Percentiles rank a stretch among this genome's conserved stretches.
phyloP scores from a whole-genome alignment of 2,797 vertebrate genomes.

The Mareca penelope region DNA sequence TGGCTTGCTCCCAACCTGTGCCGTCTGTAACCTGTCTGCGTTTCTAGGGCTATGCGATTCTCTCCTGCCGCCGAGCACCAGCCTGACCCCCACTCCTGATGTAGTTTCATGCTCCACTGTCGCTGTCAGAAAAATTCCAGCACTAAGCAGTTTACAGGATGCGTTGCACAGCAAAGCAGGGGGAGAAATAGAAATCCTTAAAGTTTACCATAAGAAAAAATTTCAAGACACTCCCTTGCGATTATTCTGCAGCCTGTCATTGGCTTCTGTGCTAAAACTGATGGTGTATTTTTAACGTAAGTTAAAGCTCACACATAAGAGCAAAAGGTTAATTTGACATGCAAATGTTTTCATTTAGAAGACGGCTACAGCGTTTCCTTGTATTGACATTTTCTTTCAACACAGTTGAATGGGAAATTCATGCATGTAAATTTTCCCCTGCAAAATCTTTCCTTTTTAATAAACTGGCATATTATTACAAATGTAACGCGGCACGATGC shows the following conservation, averaged over 20 bases:
- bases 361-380: not conserved
- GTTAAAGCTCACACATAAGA: not conserved
- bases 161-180: not conserved
- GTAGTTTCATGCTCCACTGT: not conserved
- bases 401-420: not conserved
- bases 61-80: not conserved
- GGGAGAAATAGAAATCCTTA: not conserved
- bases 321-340: not conserved
- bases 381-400: not conserved
- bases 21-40: not conserved
- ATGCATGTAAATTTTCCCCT: not conserved
- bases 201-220: not conserved
- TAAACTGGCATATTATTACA: not conserved
- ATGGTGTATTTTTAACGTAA: not conserved
- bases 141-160: not conserved
- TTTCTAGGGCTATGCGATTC: not conserved
- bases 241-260: not conserved
- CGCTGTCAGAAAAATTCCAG: not conserved
- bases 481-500: not conserved
- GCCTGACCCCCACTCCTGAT: not conserved
- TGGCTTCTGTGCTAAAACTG: not conserved
- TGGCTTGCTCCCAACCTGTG: not conserved
- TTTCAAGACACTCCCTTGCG: not conserved
- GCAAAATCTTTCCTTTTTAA: slow-evolving; percentile 2
- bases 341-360: slow-evolving; percentile 13